Percentiles rank a stretch among this genome's conserved stretches.
These are phyloP conservation scores for Micromussa lordhowensis DNA, from an alignment of 92 coral and sea anemone genomes.

Conservation along the genomic window DNA sequence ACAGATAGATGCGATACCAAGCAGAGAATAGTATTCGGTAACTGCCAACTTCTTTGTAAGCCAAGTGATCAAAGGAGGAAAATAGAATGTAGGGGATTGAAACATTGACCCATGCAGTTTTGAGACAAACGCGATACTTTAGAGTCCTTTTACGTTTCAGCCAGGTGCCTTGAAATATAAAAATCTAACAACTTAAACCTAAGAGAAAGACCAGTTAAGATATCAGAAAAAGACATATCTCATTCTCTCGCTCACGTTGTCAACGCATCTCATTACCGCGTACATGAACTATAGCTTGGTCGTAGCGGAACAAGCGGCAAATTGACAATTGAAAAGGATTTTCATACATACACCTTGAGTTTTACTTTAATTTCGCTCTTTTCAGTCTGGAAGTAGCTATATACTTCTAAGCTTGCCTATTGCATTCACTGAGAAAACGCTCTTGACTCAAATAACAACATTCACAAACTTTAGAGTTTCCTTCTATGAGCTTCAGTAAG, in stretches of 20 bases:
- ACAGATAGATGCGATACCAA: not conserved
- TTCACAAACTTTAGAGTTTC: too few relatives aligned
- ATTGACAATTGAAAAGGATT: not conserved
- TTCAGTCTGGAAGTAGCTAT: not conserved
- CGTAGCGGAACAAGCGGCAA: not conserved
- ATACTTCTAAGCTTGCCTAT: too few relatives aligned
- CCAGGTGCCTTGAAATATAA: not conserved
- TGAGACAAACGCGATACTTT: not conserved
- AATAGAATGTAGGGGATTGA: not conserved
- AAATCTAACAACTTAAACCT: not conserved
- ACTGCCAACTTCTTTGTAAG: not conserved
- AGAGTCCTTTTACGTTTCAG: not conserved
- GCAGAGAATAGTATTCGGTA: not conserved
- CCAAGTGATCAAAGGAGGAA: not conserved
- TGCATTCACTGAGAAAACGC: too few relatives aligned
- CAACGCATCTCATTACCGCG: not conserved
- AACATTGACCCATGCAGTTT: not conserved
- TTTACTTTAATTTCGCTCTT: not conserved
- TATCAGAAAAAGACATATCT: not conserved
- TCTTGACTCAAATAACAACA: too few relatives aligned
- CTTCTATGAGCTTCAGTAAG: too few relatives aligned
- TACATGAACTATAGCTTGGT: not conserved
- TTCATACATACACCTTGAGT: not conserved
- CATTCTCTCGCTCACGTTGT: not conserved
- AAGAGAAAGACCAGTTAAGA: not conserved